Percentiles rank a stretch among this genome's conserved stretches.
Conservation (phyloP, 2,113 vertebrate genomes). For the Dascyllus trimaculatus region DNA sequence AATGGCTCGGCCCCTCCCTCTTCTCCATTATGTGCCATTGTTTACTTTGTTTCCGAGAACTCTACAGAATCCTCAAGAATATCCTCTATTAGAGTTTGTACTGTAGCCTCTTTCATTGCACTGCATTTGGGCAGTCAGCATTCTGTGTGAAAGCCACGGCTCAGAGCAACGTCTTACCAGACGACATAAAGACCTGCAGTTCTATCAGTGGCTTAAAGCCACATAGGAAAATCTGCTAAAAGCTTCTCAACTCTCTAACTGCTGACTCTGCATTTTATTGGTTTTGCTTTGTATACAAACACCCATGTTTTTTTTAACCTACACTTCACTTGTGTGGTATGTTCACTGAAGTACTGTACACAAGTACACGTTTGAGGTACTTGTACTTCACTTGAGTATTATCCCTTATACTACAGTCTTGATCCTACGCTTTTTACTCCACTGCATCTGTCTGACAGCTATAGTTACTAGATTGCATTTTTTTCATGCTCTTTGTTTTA, state of each 20-base stretch:
- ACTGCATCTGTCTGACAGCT: no score
- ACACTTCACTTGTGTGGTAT: background rate
- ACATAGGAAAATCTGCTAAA: constrained; percentile 16
- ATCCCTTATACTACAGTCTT: no score
- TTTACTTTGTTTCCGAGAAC: constrained; percentile 1
- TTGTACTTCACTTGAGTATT: no score
- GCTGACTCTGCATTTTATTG: constrained; percentile 13
- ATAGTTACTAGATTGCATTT: no score
- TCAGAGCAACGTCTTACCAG: constrained; percentile 4
- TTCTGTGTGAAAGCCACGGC: constrained; percentile 3
- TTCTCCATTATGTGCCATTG: background rate
- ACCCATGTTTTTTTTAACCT: constrained; percentile 1
- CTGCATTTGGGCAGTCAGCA: constrained; percentile 4
- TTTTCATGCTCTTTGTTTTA: no score
- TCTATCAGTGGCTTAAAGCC: constrained; percentile 10
- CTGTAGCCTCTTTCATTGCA: background rate
- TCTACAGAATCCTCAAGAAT: background rate
- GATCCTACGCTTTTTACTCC: no score
- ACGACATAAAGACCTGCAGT: constrained; percentile 10
- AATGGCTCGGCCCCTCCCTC: background rate
- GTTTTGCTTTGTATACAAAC: constrained; percentile 13
- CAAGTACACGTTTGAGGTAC: no score
- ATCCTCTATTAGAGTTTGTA: background rate
- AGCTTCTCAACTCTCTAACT: constrained; percentile 2
- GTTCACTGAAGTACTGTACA: no score